Conservation (phyloP, 2,797 vertebrate genomes). For the Bryconaethiops microstoma region DNA sequence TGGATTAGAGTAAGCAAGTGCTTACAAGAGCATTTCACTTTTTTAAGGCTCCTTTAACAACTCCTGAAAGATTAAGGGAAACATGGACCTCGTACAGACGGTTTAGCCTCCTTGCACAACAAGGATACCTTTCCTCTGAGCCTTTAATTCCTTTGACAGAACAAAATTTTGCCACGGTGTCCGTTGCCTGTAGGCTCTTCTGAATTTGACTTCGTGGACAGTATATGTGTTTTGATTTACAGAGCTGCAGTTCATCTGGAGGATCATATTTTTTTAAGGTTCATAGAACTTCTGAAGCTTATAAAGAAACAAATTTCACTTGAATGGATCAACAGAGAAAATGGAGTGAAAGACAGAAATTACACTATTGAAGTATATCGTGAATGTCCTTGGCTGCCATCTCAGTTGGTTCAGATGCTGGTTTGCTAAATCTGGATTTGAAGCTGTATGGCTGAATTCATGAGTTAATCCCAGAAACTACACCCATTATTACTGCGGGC, state of each 20-base stretch:
- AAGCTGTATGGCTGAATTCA: constrained; percentile 29
- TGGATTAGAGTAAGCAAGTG: constrained; percentile 61
- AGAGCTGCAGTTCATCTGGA: constrained; percentile 12
- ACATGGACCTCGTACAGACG: not conserved
- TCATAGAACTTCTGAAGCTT: not conserved
- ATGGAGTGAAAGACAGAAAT: constrained; percentile 18
- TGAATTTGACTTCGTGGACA: not conserved
- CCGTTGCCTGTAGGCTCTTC: constrained; percentile 6
- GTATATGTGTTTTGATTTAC: constrained; percentile 38
- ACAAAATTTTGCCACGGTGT: constrained; percentile 10
- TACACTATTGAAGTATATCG: constrained; percentile 25
- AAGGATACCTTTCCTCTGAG: constrained; percentile 12
- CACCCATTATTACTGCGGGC: constrained; percentile 41
- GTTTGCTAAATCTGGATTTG: constrained; percentile 52
- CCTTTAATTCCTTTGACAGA: constrained; percentile 12
- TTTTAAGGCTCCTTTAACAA: constrained; percentile 44
- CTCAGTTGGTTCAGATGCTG: constrained; percentile 13
- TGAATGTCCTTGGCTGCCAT: constrained; percentile 38
- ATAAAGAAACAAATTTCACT: constrained; percentile 8
- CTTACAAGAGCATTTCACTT: constrained; percentile 51
- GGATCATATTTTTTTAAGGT: constrained; percentile 18
- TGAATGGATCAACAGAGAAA: constrained; percentile 28
- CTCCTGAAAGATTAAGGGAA: constrained; percentile 51
- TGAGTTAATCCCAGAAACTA: constrained; percentile 46
- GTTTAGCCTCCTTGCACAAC: not conserved